Evolutionary conservation across 1,140 invertebrate genomes (phyloP), one percentile per base, ranked within the genome.

Genomic region (Frieseomelitta varia): DNA sequence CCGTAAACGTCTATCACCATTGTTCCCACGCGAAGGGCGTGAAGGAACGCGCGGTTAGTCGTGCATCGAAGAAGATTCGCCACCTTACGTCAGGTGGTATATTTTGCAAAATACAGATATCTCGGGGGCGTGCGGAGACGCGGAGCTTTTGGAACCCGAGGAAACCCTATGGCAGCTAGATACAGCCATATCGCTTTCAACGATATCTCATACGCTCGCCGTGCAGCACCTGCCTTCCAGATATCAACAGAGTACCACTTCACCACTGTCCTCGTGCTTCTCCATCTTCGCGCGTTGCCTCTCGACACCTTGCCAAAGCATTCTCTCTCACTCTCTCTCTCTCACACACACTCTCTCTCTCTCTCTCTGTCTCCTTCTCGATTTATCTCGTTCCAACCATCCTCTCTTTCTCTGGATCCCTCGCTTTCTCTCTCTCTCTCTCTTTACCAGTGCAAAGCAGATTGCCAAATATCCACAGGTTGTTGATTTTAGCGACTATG

Each of bases 401-500:
- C 30, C 3, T 61, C 39, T 47, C 39, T 47, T 47, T 47, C 39
- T 47, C 21, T 53, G 74, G 21, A 10, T 21, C 56, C 0, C 56
- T 8, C 65, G 1, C 53, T 61, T 68, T 77, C 85, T n/a, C 24
- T 61, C 24, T 61, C 58, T n/a, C 14, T 61, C 58, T 61, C 85
- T 77, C 78, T 82, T 88, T 85, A 81, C 67, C 61, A 69, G 88
- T 86, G 90, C 89, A 92, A 92, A 93, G 88, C 92, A 90, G 92
- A 92, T 93, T 93, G 91, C 90, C 93, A 94, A 94, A 94, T 94
- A 94, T 94, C 93, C 93, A 93, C 93, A 94, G 93, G 93, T 93
- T 94, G 93, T 93, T 94, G 92, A 91, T 94, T 93, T 93, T 93
- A 76, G 86, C 84, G 81, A 84, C 88, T 91, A 83, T 89, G 83